Evolutionary conservation across 2,797 vertebrate genomes (phyloP), one percentile per base, ranked within the genome.

Genomic region (Acanthurus tractus): DNA sequence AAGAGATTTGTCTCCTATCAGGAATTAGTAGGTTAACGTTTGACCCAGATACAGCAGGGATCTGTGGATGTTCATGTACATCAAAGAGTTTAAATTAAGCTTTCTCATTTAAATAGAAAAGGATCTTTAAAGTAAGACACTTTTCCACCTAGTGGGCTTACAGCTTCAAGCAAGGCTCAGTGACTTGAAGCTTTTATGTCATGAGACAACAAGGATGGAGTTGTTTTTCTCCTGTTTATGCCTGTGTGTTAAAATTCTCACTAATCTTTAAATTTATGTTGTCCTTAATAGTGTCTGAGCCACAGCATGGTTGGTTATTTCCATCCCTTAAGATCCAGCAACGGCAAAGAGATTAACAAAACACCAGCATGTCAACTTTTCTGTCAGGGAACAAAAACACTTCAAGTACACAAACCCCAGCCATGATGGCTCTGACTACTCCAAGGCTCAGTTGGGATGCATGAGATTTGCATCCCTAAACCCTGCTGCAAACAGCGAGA

Each of bases 1-100:
- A 87, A 87, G 79, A 91, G 81, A 85, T 88, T 86, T 89, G 90
- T 89, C 82, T 87, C 67, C 82, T 78, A 87, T 91, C 84, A 87
- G 81, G 77, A 90, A 83, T 86, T 81, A 82, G 84, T 75, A 55
- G 83, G 83, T 90, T 91, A 78, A 84, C 49, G 63, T 89, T 86
- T 87, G 88, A 89, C 88, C 87, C 86, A 92, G 84, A 93, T 90
- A 78, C 67, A 66, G 63, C 15, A 0, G 58, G 29, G 53, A 86
- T 70, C 63, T 63, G 71, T 73, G 54, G 59, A 70, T 67, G 59
- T 84, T 87, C 80, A 48, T 81, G n/a, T 70, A 78, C 77, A 82
- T 84, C 83, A 93, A 85, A 89, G 78, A 76, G 12, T 80, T 88
- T 79, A 81, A 90, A 86, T 84, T 48, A 77, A 81, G 70, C 67